These are phyloP conservation scores for Sinosuthora webbiana DNA, from an alignment of 2,113 vertebrate genomes.

Conservation along the genomic window DNA sequence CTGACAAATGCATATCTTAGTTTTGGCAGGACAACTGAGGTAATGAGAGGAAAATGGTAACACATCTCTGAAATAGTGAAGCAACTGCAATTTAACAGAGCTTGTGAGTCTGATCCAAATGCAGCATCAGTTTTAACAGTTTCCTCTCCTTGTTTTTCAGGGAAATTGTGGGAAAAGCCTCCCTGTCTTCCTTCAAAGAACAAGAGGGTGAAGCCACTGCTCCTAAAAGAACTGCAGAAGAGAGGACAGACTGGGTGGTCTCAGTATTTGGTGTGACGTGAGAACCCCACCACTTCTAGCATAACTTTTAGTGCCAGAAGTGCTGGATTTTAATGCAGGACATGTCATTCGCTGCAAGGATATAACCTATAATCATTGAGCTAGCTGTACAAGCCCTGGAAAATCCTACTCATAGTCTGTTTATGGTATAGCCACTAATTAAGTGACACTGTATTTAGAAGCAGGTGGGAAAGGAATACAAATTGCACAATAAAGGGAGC, in stretches of 20 bases:
- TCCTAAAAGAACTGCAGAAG: not conserved
- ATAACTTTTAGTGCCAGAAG: not conserved
- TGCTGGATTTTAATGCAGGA: not conserved
- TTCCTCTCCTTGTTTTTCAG: not conserved
- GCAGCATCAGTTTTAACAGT: not conserved
- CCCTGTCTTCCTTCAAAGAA: not conserved
- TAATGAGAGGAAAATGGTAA: not conserved
- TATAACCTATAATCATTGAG: not conserved
- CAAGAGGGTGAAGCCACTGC: fast-evolving
- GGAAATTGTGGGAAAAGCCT: not conserved
- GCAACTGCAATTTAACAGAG: not conserved
- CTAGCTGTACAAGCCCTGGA: not conserved
- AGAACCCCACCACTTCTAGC: not conserved
- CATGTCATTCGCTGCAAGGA: not conserved
- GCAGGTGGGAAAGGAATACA: not conserved
- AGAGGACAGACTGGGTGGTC: not conserved
- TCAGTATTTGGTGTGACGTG: not conserved
- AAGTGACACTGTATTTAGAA: not conserved
- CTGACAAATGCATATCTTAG: not conserved
- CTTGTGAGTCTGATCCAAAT: not conserved
- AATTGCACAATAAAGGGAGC: not conserved
- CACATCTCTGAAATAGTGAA: not conserved
- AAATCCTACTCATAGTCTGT: not conserved
- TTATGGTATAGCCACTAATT: not conserved
- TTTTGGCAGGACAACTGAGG: not conserved